Evolutionary conservation across 2,113 vertebrate genomes (phyloP).

Genomic region (Bujurquina vittata): DNA sequence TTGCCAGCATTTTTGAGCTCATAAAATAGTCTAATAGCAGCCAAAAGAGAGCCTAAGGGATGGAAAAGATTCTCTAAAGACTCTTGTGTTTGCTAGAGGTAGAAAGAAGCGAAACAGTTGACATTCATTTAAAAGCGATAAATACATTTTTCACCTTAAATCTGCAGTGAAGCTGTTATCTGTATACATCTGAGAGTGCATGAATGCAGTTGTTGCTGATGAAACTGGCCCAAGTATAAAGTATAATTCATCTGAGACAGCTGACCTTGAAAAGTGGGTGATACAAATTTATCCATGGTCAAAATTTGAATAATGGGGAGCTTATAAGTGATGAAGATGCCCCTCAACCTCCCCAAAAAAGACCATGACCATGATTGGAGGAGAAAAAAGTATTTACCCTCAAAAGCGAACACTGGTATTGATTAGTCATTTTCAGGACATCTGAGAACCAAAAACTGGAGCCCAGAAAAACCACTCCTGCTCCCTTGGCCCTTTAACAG

Average conservation of each 20-base stretch:
- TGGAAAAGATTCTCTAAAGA: neutral
- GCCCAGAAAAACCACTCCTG: slow-evolving; percentile 46
- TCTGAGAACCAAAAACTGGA: no score
- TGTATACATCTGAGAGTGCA: neutral
- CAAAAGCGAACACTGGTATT: slow-evolving; percentile 22
- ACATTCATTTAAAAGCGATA: neutral
- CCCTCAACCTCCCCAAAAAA: neutral
- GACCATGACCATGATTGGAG: neutral
- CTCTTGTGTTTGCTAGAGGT: neutral
- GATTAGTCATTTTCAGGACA: slow-evolving; percentile 7
- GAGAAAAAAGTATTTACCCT: neutral
- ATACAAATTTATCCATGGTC: neutral
- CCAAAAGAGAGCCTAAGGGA: no score
- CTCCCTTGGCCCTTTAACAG: slow-evolving; percentile 34
- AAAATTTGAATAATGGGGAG: neutral
- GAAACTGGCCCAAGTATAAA: neutral
- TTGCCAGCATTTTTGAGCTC: neutral
- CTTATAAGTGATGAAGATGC: no score
- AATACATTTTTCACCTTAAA: neutral
- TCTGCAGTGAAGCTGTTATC: neutral
- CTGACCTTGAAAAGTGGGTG: neutral
- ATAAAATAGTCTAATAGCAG: neutral
- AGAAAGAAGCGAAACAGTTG: neutral
- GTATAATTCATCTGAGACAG: neutral
- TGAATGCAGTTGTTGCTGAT: neutral